These are phyloP conservation scores for Trichomycterus rosablanca DNA, from an alignment of 2,113 vertebrate species.

Conservation along the genomic window DNA sequence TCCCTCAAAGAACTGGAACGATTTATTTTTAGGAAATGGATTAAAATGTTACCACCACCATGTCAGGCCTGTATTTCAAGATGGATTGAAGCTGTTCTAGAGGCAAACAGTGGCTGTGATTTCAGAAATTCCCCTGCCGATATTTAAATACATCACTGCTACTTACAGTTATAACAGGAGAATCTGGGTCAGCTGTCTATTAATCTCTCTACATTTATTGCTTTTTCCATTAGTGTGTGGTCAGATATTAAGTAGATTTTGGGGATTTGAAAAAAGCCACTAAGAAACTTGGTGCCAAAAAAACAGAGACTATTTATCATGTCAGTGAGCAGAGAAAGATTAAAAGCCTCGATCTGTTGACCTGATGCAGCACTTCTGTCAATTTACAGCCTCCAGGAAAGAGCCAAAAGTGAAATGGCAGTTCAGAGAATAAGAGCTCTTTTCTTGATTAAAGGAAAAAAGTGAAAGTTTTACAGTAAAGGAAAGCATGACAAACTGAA, in stretches of 20 bases:
- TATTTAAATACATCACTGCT: too few relatives aligned
- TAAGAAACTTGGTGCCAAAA: neutral
- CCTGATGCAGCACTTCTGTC: conserved; percentile 31
- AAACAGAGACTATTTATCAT: conserved; percentile 9
- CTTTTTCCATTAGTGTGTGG: conserved; percentile 28
- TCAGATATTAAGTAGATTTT: conserved; percentile 36
- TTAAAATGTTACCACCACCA: too few relatives aligned
- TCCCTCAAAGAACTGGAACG: too few relatives aligned
- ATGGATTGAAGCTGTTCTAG: too few relatives aligned
- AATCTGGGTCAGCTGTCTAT: conserved; percentile 41
- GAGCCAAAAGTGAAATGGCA: too few relatives aligned
- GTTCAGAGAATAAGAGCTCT: conserved; percentile 8
- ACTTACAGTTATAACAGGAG: conserved; percentile 34
- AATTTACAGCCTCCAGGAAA: conserved; percentile 31
- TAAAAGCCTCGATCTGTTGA: conserved; percentile 19
- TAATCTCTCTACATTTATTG: conserved; percentile 34
- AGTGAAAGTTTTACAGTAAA: neutral
- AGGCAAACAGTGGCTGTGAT: too few relatives aligned
- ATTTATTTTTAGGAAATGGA: too few relatives aligned
- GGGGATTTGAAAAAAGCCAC: conserved; percentile 30
- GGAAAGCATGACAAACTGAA: neutral
- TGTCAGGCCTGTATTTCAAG: too few relatives aligned
- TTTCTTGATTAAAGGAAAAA: conserved; percentile 24
- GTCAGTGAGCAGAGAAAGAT: conserved; percentile 19
- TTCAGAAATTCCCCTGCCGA: too few relatives aligned